Base-by-base conservation (phyloP, 2,113 vertebrate genomes). In the Nannobrachium achirus region DNA sequence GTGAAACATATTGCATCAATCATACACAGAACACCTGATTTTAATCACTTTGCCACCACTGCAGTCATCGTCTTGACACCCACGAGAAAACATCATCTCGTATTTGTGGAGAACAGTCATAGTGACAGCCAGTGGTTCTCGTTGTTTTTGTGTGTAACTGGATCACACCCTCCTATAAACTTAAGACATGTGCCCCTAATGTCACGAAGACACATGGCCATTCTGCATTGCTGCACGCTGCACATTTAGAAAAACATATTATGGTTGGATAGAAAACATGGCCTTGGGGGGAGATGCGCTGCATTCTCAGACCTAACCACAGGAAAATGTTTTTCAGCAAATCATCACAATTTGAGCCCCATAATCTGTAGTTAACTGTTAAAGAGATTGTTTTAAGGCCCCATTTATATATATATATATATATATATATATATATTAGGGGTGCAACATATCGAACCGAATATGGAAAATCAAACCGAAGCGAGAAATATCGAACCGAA, bases 1-100 rank as follows among this genome's bases (percentile, higher is more conserved):
- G 88, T 73, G 82, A 61, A 16, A 45, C 89, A 89, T 76, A 82
- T 80, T 78, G 81, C 80, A 82, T 81, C 85, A 79, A 75, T 86
- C 86, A 79, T 40, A 75, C 33, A 63, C 63, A 48, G n/a, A 77
- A 78, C 84, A 83, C 72, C 75, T 81, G 78, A 79, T 81, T 86
- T 85, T 67, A 85, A 90, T 88, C 78, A 78, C 73, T 57, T 57
- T 38, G 9, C 71, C 69, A 59, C 16, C 63, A 53, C 74, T 55
- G n/a, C 63, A 51, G 50, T 16, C 33, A 82, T 72, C 33, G 11
- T 60, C 82, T 52, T 77, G 74, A 90, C 86, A 85, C 80, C 73
- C 81, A 59, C 73, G 73, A 71, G 75, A 78, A 16, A 58, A 68
- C 73, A 57, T 15, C 13, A 45, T 63, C 64, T 45, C 33, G 59